Evolutionary conservation across 2,113 vertebrate genomes (phyloP).

Genomic region (Acrocephalus arundinaceus): DNA sequence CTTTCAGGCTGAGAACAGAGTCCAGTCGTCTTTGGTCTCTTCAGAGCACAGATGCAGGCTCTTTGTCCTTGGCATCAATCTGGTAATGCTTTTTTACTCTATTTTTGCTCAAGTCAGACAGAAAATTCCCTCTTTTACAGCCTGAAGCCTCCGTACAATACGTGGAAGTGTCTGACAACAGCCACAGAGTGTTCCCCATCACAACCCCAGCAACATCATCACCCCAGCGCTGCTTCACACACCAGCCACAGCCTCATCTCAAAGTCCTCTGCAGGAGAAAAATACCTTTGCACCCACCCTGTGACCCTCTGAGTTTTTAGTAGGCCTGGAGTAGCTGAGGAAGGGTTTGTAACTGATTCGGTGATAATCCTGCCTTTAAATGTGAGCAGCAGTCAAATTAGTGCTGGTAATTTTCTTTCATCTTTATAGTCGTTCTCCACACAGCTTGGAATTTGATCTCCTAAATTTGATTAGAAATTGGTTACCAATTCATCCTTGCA

Average conservation of each 20-base stretch:
- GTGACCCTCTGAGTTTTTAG: neutral
- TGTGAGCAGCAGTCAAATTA: neutral
- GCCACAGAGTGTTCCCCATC: neutral
- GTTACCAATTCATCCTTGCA: neutral
- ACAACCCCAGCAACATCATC: neutral
- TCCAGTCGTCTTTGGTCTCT: neutral
- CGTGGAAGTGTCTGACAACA: neutral
- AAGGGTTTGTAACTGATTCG: accelerated
- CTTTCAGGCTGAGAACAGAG: neutral
- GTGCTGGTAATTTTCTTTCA: neutral
- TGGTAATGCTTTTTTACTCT: neutral
- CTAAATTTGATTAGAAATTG: neutral
- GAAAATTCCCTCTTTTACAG: neutral
- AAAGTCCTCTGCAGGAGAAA: neutral
- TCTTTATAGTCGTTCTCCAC: neutral
- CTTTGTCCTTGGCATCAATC: neutral
- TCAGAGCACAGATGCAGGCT: neutral
- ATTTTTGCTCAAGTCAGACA: slow-evolving; percentile 17
- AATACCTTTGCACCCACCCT: neutral
- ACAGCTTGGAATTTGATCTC: neutral
- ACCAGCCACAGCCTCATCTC: neutral
- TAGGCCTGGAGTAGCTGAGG: neutral
- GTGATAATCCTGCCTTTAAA: neutral
- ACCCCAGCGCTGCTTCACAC: neutral
- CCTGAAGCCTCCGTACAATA: neutral